These are phyloP conservation scores for Lepidothrix coronata DNA, from an alignment of 2,113 vertebrate genomes.

Conservation along the genomic window DNA sequence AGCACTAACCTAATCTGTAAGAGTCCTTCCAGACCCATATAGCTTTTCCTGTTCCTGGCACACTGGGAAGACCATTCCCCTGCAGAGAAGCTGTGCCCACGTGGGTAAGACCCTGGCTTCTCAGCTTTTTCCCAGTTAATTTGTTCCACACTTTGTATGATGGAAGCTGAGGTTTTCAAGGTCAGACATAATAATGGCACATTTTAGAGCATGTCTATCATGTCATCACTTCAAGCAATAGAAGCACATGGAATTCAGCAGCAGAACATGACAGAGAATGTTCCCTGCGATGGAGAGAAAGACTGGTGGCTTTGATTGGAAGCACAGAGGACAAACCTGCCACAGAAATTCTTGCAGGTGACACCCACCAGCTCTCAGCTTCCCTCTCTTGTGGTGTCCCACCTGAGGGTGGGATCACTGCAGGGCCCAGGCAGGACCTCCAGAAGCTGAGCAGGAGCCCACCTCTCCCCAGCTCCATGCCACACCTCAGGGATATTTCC, in stretches of 20 bases:
- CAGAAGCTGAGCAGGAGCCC: neutral
- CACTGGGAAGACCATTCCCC: neutral
- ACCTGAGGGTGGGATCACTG: neutral
- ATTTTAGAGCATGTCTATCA: neutral
- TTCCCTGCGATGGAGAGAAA: neutral
- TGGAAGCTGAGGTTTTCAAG: conserved; percentile 39
- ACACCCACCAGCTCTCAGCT: neutral
- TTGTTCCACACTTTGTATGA: neutral
- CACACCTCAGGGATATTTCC: neutral
- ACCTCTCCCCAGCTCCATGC: neutral
- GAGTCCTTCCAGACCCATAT: neutral
- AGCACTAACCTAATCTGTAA: neutral
- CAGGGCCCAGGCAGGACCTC: neutral
- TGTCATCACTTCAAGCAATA: neutral
- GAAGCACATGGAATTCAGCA: neutral
- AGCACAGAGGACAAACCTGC: neutral
- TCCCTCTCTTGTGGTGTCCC: neutral
- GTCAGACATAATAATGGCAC: conserved; percentile 26
- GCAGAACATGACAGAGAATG: neutral
- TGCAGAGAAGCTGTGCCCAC: neutral
- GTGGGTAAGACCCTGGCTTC: neutral
- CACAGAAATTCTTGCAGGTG: neutral
- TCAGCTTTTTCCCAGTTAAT: neutral
- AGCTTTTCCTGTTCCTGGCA: neutral
- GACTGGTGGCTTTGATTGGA: neutral